Conservation (phyloP, 2,113 vertebrate genomes). For the Sorex araneus region DNA sequence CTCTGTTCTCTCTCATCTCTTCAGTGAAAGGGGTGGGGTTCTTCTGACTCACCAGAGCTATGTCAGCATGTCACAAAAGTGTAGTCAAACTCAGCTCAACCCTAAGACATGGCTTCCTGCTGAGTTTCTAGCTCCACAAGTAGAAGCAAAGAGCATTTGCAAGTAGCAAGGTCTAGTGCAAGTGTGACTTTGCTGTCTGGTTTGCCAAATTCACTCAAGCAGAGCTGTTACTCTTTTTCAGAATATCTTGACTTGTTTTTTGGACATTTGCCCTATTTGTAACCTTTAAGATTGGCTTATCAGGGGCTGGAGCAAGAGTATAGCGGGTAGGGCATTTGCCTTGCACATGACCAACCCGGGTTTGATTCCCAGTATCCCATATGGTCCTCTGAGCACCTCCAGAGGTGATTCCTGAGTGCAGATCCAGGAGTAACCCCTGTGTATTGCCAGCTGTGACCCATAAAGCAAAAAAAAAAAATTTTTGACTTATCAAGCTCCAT, state of each 20-base stretch:
- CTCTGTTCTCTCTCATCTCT: no score
- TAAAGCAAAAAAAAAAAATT: constrained; percentile 29
- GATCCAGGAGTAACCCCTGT: no score
- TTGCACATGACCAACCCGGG: no score
- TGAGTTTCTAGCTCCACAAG: not conserved
- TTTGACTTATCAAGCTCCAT: constrained; percentile 49
- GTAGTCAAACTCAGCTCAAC: no score
- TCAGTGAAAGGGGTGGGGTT: not conserved
- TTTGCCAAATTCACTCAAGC: not conserved
- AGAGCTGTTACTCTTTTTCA: not conserved
- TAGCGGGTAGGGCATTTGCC: no score
- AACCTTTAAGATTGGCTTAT: constrained; percentile 58
- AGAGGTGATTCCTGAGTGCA: no score
- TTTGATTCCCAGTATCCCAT: no score
- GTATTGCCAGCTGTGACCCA: no score
- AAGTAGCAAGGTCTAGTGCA: not conserved
- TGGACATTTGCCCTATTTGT: not conserved
- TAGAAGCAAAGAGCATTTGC: not conserved
- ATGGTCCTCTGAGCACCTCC: no score
- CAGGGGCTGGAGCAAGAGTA: no score
- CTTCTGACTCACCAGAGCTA: not conserved
- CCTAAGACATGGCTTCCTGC: no score
- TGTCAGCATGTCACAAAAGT: not conserved
- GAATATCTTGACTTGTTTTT: not conserved
- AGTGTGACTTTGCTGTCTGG: not conserved